phyloP scores from a whole-genome alignment of 2,888 invertebrate genomes.

The Argynnis bischoffii region DNA sequence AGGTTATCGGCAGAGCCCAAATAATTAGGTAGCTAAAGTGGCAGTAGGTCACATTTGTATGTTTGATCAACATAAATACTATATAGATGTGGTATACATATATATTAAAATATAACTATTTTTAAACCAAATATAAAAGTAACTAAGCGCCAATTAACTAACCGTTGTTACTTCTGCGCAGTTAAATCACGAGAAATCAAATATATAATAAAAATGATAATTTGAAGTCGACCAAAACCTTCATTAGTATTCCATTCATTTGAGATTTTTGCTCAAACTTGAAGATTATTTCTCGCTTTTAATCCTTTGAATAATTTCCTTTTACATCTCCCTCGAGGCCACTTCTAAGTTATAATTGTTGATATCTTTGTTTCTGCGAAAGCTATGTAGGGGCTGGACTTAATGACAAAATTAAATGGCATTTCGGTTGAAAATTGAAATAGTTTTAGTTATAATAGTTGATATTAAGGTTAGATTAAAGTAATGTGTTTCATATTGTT shows the following conservation, averaged over 20 bases:
- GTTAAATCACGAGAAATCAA: conserved; percentile 7
- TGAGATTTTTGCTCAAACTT: conserved; percentile 28
- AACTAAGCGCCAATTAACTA: background rate
- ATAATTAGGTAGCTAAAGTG: too few relatives aligned
- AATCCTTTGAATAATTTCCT: conserved; percentile 38
- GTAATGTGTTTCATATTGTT: background rate
- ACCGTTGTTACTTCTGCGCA: background rate
- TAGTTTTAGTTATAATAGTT: conserved; percentile 1
- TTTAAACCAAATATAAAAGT: too few relatives aligned
- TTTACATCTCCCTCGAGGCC: conserved; percentile 29
- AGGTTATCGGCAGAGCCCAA: too few relatives aligned
- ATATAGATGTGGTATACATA: too few relatives aligned
- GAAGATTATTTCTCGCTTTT: conserved; percentile 29
- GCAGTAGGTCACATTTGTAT: too few relatives aligned
- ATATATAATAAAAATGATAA: conserved; percentile 26
- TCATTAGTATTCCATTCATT: conserved; percentile 34
- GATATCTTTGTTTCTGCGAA: background rate
- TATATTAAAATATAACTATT: too few relatives aligned
- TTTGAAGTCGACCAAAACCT: conserved; percentile 11
- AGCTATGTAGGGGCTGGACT: background rate
- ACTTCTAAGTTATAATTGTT: conserved; percentile 26
- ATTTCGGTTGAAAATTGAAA: conserved; percentile 11
- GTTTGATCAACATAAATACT: too few relatives aligned
- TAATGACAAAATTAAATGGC: conserved; percentile 4
- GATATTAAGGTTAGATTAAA: conserved; percentile 6